Conservation (phyloP, 2,113 vertebrate species). For the Mastomys natalensis region DNA sequence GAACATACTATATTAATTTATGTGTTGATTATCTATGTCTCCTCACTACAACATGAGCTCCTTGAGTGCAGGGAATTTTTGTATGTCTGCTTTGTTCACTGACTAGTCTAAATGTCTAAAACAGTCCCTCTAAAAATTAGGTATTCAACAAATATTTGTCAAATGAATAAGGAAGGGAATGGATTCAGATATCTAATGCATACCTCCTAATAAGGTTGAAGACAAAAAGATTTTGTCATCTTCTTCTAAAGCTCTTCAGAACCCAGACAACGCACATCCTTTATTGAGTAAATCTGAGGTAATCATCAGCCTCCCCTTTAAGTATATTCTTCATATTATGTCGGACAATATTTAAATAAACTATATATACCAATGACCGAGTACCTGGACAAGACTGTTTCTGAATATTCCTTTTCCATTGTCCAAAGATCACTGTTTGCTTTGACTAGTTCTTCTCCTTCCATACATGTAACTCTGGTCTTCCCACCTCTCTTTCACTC, state of each 20-base stretch:
- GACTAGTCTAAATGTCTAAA: constrained; percentile 39
- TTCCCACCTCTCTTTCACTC: neutral
- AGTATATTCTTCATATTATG: constrained; percentile 52
- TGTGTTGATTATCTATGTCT: constrained; percentile 18
- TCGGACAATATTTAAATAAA: constrained; percentile 70
- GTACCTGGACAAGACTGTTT: constrained; percentile 37
- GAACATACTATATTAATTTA: constrained; percentile 9
- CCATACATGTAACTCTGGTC: neutral
- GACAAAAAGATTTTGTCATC: constrained; percentile 55
- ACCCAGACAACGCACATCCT: neutral
- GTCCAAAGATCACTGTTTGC: constrained; percentile 35
- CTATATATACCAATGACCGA: constrained; percentile 46
- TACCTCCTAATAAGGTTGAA: constrained; percentile 19
- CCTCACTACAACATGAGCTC: constrained; percentile 20
- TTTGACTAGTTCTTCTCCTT: neutral
- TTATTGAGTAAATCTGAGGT: constrained; percentile 45
- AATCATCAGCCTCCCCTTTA: constrained; percentile 23
- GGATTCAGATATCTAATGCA: neutral
- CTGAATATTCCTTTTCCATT: neutral
- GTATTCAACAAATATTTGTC: constrained; percentile 47
- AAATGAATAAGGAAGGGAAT: constrained; percentile 45
- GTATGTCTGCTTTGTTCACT: constrained; percentile 31
- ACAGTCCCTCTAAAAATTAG: neutral
- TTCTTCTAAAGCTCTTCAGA: constrained; percentile 50
- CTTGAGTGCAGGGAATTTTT: neutral